phyloP scores from a whole-genome alignment of 2,888 invertebrate genomes.

The Chrysodeixis includens region DNA sequence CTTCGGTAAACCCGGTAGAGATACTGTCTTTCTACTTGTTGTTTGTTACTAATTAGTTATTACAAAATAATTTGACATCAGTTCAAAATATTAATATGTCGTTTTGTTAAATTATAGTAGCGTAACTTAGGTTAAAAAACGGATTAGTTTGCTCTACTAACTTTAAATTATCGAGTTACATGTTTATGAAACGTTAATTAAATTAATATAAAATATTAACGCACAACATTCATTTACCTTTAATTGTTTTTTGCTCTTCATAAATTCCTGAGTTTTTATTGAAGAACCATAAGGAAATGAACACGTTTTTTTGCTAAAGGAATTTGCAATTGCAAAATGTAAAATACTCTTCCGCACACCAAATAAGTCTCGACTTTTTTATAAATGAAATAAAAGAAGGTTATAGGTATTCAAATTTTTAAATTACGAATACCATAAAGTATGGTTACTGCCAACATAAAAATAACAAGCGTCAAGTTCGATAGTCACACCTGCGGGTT shows the following conservation, averaged over 20 bases:
- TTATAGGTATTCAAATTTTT: neutral
- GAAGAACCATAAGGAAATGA: too few relatives aligned
- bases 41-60: neutral
- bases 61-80: neutral
- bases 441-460: neutral
- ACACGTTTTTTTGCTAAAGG: neutral
- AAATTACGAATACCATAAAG: neutral
- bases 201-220: too few relatives aligned
- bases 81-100: neutral
- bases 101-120: too few relatives aligned
- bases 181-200: too few relatives aligned
- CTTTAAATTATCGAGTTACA: too few relatives aligned
- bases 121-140: too few relatives aligned
- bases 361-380: neutral
- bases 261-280: too few relatives aligned
- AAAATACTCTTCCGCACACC: neutral
- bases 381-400: neutral
- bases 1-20: constrained; percentile 15
- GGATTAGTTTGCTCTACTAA: too few relatives aligned
- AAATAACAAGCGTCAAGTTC: constrained; percentile 3
- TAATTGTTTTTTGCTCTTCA: too few relatives aligned
- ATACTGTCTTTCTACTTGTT: constrained; percentile 25
- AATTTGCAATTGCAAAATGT: neutral
- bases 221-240: too few relatives aligned
- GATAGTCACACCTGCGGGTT: constrained; percentile 40